Conservation (phyloP, 2,888 invertebrate species). For the Spodoptera picta region DNA sequence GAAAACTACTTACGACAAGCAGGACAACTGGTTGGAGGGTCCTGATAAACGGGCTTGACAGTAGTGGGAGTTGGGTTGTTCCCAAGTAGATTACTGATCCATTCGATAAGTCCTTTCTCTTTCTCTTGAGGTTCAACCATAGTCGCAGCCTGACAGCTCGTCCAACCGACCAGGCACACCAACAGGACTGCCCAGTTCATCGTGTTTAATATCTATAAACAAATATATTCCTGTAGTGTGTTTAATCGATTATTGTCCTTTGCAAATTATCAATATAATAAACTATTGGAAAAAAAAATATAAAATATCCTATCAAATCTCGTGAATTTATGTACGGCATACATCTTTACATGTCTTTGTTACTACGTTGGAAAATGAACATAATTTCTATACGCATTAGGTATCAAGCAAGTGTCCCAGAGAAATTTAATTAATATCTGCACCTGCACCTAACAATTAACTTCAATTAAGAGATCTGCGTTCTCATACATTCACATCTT, state of each 20-base stretch:
- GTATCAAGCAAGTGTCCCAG: too few relatives aligned
- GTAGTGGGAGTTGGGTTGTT: slow-evolving; percentile 70
- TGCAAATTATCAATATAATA: too few relatives aligned
- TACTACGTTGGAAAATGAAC: not conserved
- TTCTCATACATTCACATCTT: slow-evolving; percentile 1
- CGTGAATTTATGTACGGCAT: too few relatives aligned
- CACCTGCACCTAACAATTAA: not conserved
- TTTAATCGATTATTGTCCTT: too few relatives aligned
- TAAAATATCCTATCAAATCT: too few relatives aligned
- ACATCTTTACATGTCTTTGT: too few relatives aligned
- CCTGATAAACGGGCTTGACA: slow-evolving; percentile 61
- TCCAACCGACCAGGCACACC: slow-evolving; percentile 62
- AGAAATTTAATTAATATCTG: too few relatives aligned
- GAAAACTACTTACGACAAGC: slow-evolving; percentile 84
- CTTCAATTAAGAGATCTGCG: not conserved
- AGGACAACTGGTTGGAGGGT: slow-evolving; percentile 81
- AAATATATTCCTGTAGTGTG: not conserved
- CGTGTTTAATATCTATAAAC: slow-evolving; percentile 34
- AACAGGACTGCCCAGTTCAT: slow-evolving; percentile 71
- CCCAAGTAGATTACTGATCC: slow-evolving; percentile 78
- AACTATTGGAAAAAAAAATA: too few relatives aligned
- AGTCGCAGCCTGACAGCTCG: slow-evolving; percentile 59
- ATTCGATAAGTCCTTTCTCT: slow-evolving; percentile 81
- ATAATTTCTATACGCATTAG: not conserved
- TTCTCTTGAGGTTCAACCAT: slow-evolving; percentile 44